A percentile compares a stretch with the other conserved stretches of the same genome.
phyloP scores from a whole-genome alignment of 2,113 vertebrate species.

The Antigone vipio region DNA sequence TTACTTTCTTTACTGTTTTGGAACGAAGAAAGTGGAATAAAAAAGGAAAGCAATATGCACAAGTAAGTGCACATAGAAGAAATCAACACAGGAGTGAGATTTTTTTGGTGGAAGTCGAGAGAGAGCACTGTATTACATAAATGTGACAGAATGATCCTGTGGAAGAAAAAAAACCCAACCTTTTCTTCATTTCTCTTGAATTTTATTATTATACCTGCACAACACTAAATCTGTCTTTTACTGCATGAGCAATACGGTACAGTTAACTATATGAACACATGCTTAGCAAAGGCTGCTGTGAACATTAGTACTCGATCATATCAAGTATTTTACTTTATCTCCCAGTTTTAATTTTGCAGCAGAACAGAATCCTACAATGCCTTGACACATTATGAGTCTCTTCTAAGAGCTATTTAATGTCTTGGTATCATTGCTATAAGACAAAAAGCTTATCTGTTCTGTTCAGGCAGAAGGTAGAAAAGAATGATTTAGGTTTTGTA shows the following conservation, averaged over 20 bases:
- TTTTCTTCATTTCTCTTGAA: neutral
- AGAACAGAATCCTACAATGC: constrained; percentile 7
- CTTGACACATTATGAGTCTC: neutral
- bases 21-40: neutral
- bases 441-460: constrained; percentile 40
- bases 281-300: neutral
- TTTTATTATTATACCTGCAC: neutral
- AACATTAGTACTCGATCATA: constrained; percentile 10
- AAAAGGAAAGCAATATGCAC: neutral
- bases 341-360: constrained; percentile 18
- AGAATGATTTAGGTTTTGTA: neutral
- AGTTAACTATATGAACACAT: neutral
- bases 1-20: neutral
- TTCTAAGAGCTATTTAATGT: neutral
- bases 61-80: neutral
- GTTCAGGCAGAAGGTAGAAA: constrained; percentile 17
- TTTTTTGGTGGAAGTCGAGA: neutral
- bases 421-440: neutral
- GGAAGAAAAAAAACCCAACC: neutral
- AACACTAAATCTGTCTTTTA: neutral
- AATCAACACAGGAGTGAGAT: neutral
- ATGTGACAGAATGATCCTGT: neutral
- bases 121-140: neutral
- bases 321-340: neutral
- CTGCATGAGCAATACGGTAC: neutral